Evolutionary conservation across 2,888 invertebrate species (phyloP), one percentile per base, ranked within the genome.

Genomic region (Spisula solida): DNA sequence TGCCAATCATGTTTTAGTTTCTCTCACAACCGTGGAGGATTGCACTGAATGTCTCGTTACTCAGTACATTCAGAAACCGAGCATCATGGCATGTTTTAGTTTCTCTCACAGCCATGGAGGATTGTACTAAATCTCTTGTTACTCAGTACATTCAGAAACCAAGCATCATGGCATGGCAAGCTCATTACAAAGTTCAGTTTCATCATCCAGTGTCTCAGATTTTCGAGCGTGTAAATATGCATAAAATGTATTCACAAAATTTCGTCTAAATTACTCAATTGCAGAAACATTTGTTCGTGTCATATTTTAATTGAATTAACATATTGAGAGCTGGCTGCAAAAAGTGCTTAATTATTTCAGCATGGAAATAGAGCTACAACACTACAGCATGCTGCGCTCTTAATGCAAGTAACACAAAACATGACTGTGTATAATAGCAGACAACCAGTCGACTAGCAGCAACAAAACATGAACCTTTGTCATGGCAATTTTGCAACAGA

Each of bases 201-300:
- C 60, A 10, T 25, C 12, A 4, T 4, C 60, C 20, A 66, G n/a
- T 66, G 60, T 66, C 60, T 66, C n/a, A 25, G 25, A 66, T 66
- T 66, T 66, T 60, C n/a, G 25, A 66, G 25, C 60, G 25, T 66
- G n/a, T 66, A 25, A 25, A 66, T 25, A 66, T 66, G 60, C 12
- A 66, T 66, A 66, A 25, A 51, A 25, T 25, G n/a, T 66, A 66
- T 66, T 66, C 60, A 66, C 60, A 66, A 66, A 66, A 66, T 66
- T 66, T 66, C 60, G 25, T 66, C 60, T 66, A 25, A 66, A 66
- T 66, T 66, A 66, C 60, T 25, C 25, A 25, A 66, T 66, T 8
- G 60, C 25, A 25, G 25, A 25, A 25, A 66, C 60, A 66, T 66
- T 66, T 25, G 60, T 25, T 10, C 8, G n/a, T 66, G n/a, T 66